Evolutionary conservation across 2,797 vertebrate genomes (phyloP), one percentile per base, ranked within the genome.

Genomic region (Oryzias dopingdopingensis): DNA sequence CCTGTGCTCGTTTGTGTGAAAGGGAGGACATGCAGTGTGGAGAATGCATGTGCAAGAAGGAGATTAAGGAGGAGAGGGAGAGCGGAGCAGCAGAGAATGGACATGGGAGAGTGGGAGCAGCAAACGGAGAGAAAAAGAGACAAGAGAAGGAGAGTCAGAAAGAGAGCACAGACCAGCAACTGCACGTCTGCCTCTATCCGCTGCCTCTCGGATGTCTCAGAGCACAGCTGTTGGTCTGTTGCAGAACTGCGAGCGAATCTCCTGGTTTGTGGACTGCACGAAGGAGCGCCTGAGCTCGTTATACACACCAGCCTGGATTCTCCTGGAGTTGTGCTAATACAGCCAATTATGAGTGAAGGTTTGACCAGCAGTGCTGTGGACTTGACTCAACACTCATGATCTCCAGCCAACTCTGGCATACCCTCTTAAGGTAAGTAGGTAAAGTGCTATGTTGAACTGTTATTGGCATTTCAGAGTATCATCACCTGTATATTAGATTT

Each of bases 341-440:
- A 59, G 73, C 55, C 50, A 74, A 67, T 70, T 58, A 52, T 52
- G 65, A 51, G 46, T 64, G 73, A 79, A 66, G 83, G 50, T 76
- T 68, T 73, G 68, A 70, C 57, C 54, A 37, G 52, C 61, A 59
- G 57, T 6, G 0, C 57, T 76, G 68, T 67, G 82, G 83, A 86
- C 54, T 65, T 60, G 65, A 77, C 67, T 66, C 48, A 63, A 76
- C 67, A 79, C 75, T 55, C 63, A 83, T 84, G 80, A 85, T 54
- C 65, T 68, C 49, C 53, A 75, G 83, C 52, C 75, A 67, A 43
- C 69, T 49, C 47, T 77, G 84, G 82, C 79, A 71, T 63, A 81
- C 64, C 67, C 54, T 84, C 80, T 79, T 78, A 90, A 85, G 88
- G 88, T 88, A 84, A 76, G 79, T 14, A 44, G 14, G 56, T 17